These are phyloP conservation scores for Helostoma temminkii DNA, from an alignment of 2,797 vertebrate species.

Conservation along the genomic window DNA sequence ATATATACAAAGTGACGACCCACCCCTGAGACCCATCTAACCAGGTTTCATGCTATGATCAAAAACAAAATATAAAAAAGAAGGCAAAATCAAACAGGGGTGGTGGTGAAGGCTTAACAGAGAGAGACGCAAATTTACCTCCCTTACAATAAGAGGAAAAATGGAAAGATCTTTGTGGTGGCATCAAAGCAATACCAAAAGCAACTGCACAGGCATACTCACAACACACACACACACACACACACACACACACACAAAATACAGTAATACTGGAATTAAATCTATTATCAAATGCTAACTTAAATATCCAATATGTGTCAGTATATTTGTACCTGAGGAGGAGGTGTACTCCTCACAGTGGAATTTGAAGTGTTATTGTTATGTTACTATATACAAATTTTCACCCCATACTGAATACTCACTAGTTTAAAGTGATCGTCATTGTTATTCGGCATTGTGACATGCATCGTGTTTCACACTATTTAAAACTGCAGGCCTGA, in stretches of 20 bases:
- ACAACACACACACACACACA: conserved; percentile 21
- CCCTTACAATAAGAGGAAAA: conserved; percentile 34
- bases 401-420: too few species aligned
- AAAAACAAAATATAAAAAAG: conserved; percentile 56
- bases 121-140: conserved; percentile 19
- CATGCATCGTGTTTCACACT: too few species aligned
- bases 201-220: background rate
- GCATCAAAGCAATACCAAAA: conserved; percentile 52
- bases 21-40: conserved; percentile 59
- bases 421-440: too few species aligned
- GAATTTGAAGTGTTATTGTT: background rate
- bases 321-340: background rate
- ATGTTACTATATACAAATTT: too few species aligned
- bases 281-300: too few species aligned
- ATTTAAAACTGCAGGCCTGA: too few species aligned
- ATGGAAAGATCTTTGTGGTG: conserved; percentile 31
- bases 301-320: background rate
- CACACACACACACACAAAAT: conserved; percentile 21
- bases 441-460: too few species aligned
- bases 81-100: conserved; percentile 51
- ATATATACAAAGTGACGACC: conserved; percentile 49
- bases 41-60: conserved; percentile 67
- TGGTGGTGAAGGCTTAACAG: conserved; percentile 25
- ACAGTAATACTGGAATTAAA: too few species aligned
- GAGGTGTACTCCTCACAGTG: conserved; percentile 6